These are phyloP conservation scores for Notothenia rossii DNA, from an alignment of 2,113 vertebrate genomes.

Conservation along the genomic window DNA sequence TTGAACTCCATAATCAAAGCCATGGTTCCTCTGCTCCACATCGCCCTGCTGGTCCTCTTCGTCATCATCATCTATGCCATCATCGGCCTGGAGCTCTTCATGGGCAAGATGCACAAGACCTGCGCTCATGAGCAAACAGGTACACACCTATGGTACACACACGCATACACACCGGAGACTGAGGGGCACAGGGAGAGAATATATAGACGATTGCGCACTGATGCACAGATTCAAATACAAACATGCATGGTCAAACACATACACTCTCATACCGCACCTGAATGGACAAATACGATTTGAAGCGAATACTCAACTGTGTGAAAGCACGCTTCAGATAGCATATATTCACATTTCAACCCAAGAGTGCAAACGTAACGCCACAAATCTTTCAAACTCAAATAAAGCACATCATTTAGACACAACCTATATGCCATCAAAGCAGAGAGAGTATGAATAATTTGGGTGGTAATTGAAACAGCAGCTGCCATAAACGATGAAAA, in stretches of 20 bases:
- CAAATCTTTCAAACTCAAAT: constrained; percentile 14
- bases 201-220: neutral
- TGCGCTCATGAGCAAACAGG: constrained; percentile 88
- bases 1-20: constrained; percentile 99
- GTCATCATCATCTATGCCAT: constrained; percentile 99
- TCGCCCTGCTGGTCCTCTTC: constrained; percentile 96
- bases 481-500: constrained; percentile 64
- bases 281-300: constrained; percentile 11
- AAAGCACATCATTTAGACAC: constrained; percentile 4
- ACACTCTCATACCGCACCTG: neutral
- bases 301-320: constrained; percentile 23
- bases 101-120: constrained; percentile 99
- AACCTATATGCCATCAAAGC: constrained; percentile 1
- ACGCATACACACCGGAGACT: neutral
- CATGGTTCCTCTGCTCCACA: constrained; percentile 98
- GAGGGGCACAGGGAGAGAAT: neutral
- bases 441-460: constrained; percentile 48
- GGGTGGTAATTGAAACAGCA: constrained; percentile 62
- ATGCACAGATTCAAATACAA: constrained; percentile 32
- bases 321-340: constrained; percentile 6
- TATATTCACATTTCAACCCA: neutral
- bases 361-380: neutral
- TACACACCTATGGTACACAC: constrained; percentile 80
- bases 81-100: constrained; percentile 98
- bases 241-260: constrained; percentile 35